A percentile compares a stretch with the other conserved stretches of the same genome.
Evolutionary conservation across 2,113 vertebrate species (phyloP).

Genomic region (Danio rerio): GRCz12tu NC_133177.1:25430501-25431000

Average conservation of each 20-base stretch:
- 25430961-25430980: constrained; percentile 12
- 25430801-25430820: constrained; percentile 7
- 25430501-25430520: constrained; percentile 14
- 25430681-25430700: neutral
- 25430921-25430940: neutral
- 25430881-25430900: constrained; percentile 20
- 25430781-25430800: constrained; percentile 27
- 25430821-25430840: constrained; percentile 32
- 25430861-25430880: neutral
- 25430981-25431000: constrained; percentile 19
- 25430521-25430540: constrained; percentile 14
- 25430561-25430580: neutral
- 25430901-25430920: constrained; percentile 26
- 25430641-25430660: constrained; percentile 8
- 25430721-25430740: neutral
- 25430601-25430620: constrained; percentile 12
- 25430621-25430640: constrained; percentile 17
- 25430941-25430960: neutral
- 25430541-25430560: constrained; percentile 12
- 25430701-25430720: neutral
- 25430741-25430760: constrained; percentile 31
- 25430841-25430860: constrained; percentile 24
- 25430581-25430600: constrained; percentile 22
- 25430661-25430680: constrained; percentile 27
- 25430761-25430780: constrained; percentile 22